Evolutionary conservation across 2,113 vertebrate genomes (phyloP), one percentile per base, ranked within the genome.

Genomic region (Amphiprion ocellaris): DNA sequence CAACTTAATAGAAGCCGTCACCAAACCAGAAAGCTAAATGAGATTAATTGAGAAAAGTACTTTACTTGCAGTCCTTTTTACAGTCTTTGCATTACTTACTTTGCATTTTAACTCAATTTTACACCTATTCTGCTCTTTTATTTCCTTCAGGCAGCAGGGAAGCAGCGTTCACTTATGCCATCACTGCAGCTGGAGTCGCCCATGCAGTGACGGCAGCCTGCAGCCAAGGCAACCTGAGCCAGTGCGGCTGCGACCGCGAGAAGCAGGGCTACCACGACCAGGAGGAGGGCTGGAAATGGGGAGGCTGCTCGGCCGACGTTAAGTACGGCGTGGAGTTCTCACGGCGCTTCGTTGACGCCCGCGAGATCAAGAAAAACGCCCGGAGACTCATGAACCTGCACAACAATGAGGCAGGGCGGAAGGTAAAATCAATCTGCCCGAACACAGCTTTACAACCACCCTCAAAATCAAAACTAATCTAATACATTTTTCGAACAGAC

Each of bases 251-350:
- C 28, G 98, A 99, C 94, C 95, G 97, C 0, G 97, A 99, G 90
- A 99, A 99, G 92, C 98, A 99, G 90, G 98, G 98, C 83, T 98
- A 97, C 94, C 97, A 98, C 89, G 96, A 97, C 93, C 97, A 97
- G 79, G 97, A 98, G 52, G 97, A 99, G 86, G 97, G 98, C 94
- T 99, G 98, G 98, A 99, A 98, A 90, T 99, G 98, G 98, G 98
- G 98, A 46, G 98, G 98, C 91, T 99, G 98, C 93, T 99, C 98
- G 0, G 97, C 98, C 0, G 97, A 99, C 63, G 95, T 99, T 87
- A 97, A 97, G 93, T 99, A 99, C 4, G 98, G 98, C 80, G 95
- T 99, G 66, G 97, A 99, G 90, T 98, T 99, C 95, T 99, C 98
- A 62, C 95, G 96, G 50, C 97, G 96, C 91, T 99, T 99, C 64